phyloP scores from a whole-genome alignment of 2,888 invertebrate species.

The Clepsis dumicolana region DNA sequence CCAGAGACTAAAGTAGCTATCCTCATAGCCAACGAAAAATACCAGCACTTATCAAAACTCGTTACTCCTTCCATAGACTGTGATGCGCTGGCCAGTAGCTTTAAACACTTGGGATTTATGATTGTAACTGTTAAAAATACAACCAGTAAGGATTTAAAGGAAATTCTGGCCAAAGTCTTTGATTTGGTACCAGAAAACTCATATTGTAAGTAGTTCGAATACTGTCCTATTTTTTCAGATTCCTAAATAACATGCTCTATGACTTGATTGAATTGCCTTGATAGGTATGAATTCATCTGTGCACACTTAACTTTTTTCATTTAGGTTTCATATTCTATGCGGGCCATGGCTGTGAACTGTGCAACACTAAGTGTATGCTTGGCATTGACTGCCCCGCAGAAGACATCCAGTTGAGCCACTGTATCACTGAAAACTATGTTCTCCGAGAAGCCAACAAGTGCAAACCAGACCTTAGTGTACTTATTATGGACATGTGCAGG shows the following conservation, averaged over 20 bases:
- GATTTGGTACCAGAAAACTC: constrained; percentile 68
- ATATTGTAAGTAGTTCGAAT: constrained; percentile 71
- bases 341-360: constrained; percentile 84
- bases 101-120: constrained; percentile 72
- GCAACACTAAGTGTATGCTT: constrained; percentile 81
- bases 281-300: no score
- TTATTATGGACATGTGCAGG: constrained; percentile 86
- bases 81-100: constrained; percentile 64
- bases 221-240: neutral
- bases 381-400: constrained; percentile 78
- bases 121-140: constrained; percentile 70
- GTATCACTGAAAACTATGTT: constrained; percentile 80
- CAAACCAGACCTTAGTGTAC: constrained; percentile 77
- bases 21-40: constrained; percentile 77
- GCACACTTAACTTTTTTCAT: constrained; percentile 46
- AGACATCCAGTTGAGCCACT: constrained; percentile 68
- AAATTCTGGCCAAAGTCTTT: constrained; percentile 61
- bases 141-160: constrained; percentile 59
- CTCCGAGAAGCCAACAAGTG: constrained; percentile 71
- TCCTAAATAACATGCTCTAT: no score
- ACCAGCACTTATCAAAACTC: constrained; percentile 69
- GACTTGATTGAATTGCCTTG: no score
- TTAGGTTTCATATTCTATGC: constrained; percentile 84
- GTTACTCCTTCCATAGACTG: constrained; percentile 78
- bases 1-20: constrained; percentile 77